Percentiles rank a stretch among this genome's conserved stretches.
phyloP scores from a whole-genome alignment of 2,113 vertebrate species.

The Heliornis fulica region DNA sequence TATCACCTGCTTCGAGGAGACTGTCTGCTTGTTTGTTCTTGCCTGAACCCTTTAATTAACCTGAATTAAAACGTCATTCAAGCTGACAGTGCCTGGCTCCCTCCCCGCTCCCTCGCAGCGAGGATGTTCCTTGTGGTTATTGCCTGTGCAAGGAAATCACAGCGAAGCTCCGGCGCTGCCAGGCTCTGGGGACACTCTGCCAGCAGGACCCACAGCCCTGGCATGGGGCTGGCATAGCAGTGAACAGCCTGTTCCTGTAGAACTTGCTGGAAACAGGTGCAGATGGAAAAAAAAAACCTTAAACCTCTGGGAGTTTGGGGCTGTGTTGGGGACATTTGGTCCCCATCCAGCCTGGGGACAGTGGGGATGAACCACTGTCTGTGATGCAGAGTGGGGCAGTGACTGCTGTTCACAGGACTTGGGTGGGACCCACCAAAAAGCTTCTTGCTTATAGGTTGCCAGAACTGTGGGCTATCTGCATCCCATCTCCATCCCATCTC shows the following conservation, averaged over 20 bases:
- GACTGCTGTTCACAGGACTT: background rate
- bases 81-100: background rate
- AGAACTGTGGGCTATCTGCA: background rate
- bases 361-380: background rate
- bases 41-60: slow-evolving; percentile 25
- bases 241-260: background rate
- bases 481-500: background rate
- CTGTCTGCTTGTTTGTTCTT: slow-evolving; percentile 31
- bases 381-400: rapidly evolving
- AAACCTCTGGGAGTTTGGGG: background rate
- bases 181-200: background rate
- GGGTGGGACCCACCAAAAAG: background rate
- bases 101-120: rapidly evolving
- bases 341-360: background rate
- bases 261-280: background rate
- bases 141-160: background rate
- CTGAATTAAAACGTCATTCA: background rate
- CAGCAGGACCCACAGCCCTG: background rate
- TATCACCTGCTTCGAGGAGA: background rate
- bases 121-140: background rate
- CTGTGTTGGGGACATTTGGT: background rate
- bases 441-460: background rate
- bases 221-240: rapidly evolving
- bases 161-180: background rate
- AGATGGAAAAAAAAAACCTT: background rate